phyloP scores from a whole-genome alignment of 35 echinoderm and acorn worm genomes.

The Eucidaris tribuloides region DNA sequence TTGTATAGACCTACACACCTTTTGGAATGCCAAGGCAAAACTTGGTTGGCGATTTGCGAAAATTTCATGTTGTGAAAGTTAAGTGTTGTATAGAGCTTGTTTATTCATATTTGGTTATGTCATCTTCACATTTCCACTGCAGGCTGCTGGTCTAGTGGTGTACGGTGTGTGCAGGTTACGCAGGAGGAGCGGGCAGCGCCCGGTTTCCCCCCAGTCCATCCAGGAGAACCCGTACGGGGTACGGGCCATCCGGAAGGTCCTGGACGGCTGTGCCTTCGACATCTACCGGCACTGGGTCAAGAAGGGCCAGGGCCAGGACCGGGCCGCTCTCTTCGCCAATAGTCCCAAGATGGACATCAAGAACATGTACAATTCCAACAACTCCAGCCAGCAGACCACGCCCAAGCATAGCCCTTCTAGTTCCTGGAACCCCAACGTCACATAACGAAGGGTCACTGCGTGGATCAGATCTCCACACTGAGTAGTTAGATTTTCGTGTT shows the following conservation, averaged over 20 bases:
- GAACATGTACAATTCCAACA: background rate
- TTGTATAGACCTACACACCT: no score
- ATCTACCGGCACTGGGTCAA: slow-evolving; percentile 99
- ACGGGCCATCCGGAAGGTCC: slow-evolving; percentile 69
- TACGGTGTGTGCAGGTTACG: slow-evolving; percentile 47
- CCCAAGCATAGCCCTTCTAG: background rate
- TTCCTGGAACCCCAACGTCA: background rate
- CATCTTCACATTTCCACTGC: no score
- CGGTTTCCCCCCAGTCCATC: slow-evolving; percentile 11
- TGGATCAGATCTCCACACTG: no score
- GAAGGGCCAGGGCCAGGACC: slow-evolving; percentile 92
- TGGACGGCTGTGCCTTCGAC: slow-evolving; percentile 82
- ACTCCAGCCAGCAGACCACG: background rate
- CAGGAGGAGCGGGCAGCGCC: slow-evolving; percentile 39
- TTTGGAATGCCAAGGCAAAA: no score
- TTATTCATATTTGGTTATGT: no score
- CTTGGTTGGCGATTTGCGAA: no score
- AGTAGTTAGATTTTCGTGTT: no score
- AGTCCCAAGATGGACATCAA: slow-evolving; percentile 54
- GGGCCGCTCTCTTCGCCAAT: slow-evolving; percentile 89
- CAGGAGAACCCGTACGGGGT: slow-evolving; percentile 62
- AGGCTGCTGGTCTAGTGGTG: slow-evolving; percentile 71
- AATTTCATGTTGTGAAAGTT: no score
- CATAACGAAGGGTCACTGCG: slow-evolving; percentile 17
- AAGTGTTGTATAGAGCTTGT: no score